Percentiles rank a stretch among this genome's conserved stretches.
These are phyloP conservation scores for Cotesia chilonis DNA, from an alignment of 1,140 invertebrate species.

Conservation along the genomic window DNA sequence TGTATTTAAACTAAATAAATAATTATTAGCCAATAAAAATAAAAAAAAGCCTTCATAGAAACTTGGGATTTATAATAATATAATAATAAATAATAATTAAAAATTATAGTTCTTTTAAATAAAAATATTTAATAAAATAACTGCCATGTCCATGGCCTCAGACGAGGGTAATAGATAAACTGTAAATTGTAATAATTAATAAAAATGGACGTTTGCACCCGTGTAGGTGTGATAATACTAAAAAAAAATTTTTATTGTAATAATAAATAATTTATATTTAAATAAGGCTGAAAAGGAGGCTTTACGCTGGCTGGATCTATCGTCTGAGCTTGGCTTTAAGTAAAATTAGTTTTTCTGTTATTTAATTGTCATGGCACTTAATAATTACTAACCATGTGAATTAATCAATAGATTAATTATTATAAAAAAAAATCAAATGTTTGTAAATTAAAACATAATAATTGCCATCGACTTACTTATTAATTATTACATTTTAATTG, in stretches of 20 bases:
- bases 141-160: slow-evolving; percentile 47
- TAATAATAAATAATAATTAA: slow-evolving; percentile 6
- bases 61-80: not conserved
- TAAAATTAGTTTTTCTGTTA: slow-evolving; percentile 32
- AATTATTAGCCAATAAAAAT: not conserved
- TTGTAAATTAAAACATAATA: not conserved
- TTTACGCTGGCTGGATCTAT: slow-evolving; percentile 20
- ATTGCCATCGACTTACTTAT: not conserved
- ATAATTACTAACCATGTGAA: not conserved
- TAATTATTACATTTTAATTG: not conserved
- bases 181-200: slow-evolving; percentile 34
- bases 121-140: slow-evolving; percentile 43
- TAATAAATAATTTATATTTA: slow-evolving; percentile 46
- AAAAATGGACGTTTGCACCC: not conserved
- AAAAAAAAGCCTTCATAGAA: not conserved
- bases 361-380: slow-evolving; percentile 6
- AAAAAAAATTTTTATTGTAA: slow-evolving; percentile 43
- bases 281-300: slow-evolving; percentile 39
- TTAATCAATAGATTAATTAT: not conserved
- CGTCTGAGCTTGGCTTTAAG: slow-evolving; percentile 40
- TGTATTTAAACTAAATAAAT: slow-evolving; percentile 15
- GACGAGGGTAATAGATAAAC: slow-evolving; percentile 35
- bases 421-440: not conserved
- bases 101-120: slow-evolving; percentile 1
- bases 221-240: not conserved